Conservation (phyloP, 2,888 invertebrate genomes). For the Sminthurides aquaticus region DNA sequence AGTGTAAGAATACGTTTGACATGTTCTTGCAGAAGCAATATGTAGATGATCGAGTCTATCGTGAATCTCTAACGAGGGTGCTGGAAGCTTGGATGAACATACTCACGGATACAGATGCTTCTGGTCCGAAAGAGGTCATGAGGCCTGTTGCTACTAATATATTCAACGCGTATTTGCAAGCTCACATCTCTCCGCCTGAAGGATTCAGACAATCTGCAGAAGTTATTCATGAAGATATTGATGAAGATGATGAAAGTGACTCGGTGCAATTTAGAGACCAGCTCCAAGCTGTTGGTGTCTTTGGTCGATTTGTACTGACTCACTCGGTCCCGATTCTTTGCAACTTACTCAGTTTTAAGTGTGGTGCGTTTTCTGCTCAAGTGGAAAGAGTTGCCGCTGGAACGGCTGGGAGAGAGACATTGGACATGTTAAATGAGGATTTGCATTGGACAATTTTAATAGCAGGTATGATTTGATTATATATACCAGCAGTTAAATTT, state of each 20-base stretch:
- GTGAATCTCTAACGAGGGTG: slow-evolving; percentile 62
- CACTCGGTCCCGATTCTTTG: slow-evolving; percentile 61
- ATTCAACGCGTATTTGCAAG: slow-evolving; percentile 61
- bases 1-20: no score
- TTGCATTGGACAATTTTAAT: slow-evolving; percentile 82
- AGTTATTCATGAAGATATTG: slow-evolving; percentile 51
- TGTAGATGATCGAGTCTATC: slow-evolving; percentile 52
- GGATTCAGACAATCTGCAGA: slow-evolving; percentile 52
- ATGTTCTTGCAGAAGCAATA: slow-evolving; percentile 29
- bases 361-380: slow-evolving; percentile 36
- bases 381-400: slow-evolving; percentile 33
- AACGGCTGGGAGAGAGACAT: slow-evolving; percentile 43
- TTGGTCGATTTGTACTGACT: slow-evolving; percentile 54
- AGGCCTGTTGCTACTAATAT: slow-evolving; percentile 45
- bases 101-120: slow-evolving; percentile 48
- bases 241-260: slow-evolving; percentile 61
- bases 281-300: slow-evolving; percentile 61
- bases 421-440: slow-evolving; percentile 72
- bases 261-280: slow-evolving; percentile 62
- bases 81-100: slow-evolving; percentile 61
- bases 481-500: not conserved
- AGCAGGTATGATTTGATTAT: slow-evolving; percentile 47
- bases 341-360: slow-evolving; percentile 51
- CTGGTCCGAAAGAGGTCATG: slow-evolving; percentile 48
- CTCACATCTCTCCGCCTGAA: slow-evolving; percentile 73